These are phyloP conservation scores for Spongia lamella DNA, from an alignment of 37 sponge, comb jelly and placozoan genomes.

Conservation along the genomic window DNA sequence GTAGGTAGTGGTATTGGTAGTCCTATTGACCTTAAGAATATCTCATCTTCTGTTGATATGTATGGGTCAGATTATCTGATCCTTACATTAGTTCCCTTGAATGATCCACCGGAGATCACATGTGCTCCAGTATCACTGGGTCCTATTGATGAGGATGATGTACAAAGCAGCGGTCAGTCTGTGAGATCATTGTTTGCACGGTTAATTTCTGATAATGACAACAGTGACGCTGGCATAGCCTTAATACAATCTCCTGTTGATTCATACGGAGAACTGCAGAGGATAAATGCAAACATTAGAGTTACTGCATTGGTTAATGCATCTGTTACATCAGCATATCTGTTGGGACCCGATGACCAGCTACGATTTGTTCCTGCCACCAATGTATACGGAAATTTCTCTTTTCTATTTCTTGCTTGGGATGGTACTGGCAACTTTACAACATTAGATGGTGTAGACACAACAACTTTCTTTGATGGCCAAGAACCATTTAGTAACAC, in stretches of 20 bases:
- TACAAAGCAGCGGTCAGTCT: not conserved
- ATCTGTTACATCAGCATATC: constrained; percentile 25
- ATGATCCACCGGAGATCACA: constrained; percentile 17
- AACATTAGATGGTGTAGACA: constrained; percentile 33
- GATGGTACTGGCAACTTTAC: constrained; percentile 40
- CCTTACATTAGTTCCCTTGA: constrained; percentile 6
- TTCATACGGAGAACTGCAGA: not conserved
- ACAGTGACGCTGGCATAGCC: too few species aligned
- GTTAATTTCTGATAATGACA: too few species aligned
- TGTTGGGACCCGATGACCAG: constrained; percentile 35
- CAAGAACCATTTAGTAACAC: constrained; percentile 43
- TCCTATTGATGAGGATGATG: constrained; percentile 13
- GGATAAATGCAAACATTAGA: not conserved
- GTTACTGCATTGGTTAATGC: constrained; percentile 13
- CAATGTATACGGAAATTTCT: constrained; percentile 16
- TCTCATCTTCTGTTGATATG: not conserved
- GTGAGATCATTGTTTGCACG: too few species aligned
- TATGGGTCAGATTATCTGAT: not conserved
- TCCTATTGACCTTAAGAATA: not conserved
- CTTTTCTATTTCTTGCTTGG: constrained; percentile 54
- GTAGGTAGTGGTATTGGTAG: too few species aligned
- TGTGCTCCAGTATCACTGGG: not conserved
- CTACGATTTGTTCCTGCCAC: constrained; percentile 42
- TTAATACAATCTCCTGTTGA: not conserved
- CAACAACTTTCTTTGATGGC: constrained; percentile 19